phyloP scores from a whole-genome alignment of 2,113 vertebrate genomes.

The Urocitellus parryii region DNA sequence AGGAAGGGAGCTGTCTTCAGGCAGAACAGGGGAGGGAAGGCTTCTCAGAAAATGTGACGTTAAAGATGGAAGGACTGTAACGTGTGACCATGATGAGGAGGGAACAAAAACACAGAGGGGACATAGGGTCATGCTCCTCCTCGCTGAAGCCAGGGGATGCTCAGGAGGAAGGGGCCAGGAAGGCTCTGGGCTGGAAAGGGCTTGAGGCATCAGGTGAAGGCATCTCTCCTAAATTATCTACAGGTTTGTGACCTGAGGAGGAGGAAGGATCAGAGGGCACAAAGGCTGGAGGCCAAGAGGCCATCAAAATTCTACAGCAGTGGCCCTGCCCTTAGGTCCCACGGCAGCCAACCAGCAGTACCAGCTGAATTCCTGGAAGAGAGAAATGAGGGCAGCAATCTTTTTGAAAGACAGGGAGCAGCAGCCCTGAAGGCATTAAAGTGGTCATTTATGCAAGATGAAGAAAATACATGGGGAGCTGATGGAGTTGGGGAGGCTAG shows the following conservation, averaged over 20 bases:
- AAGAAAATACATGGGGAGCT: neutral
- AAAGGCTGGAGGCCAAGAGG: neutral
- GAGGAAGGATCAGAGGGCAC: neutral
- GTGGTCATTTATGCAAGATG: neutral
- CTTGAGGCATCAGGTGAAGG: neutral
- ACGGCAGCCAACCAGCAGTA: too few relatives aligned
- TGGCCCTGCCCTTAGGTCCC: neutral
- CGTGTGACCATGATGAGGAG: too few relatives aligned
- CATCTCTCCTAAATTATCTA: neutral
- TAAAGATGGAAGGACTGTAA: neutral
- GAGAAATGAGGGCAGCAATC: neutral
- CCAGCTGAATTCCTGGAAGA: neutral
- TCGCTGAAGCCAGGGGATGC: neutral
- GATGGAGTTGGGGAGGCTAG: neutral
- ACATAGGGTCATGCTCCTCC: accelerated
- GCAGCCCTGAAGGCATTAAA: neutral
- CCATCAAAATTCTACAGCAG: neutral
- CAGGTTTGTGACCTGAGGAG: neutral
- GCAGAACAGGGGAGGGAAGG: neutral
- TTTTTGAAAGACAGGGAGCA: neutral
- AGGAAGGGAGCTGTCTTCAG: neutral
- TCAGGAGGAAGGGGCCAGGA: neutral
- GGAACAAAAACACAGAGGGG: neutral
- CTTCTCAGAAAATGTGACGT: neutral
- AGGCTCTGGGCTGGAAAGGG: neutral